These are phyloP conservation scores for Diarsia brunnea DNA, from an alignment of 2,888 invertebrate species.

Conservation along the genomic window DNA sequence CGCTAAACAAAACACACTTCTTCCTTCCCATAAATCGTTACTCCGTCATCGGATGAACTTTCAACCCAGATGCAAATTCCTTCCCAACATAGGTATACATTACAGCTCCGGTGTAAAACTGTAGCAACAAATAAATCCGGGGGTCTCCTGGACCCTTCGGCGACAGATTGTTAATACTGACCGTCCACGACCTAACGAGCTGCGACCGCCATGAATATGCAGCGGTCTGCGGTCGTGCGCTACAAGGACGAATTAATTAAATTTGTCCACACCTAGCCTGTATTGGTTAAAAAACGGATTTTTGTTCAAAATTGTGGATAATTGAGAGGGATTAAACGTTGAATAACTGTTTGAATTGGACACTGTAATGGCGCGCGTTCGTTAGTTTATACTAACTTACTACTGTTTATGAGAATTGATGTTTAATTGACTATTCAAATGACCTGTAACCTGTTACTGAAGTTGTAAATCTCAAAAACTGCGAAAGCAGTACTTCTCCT, in stretches of 20 bases:
- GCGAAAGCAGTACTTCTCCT: neutral
- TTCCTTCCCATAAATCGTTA: neutral
- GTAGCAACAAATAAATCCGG: constrained; percentile 60
- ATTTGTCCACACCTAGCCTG: constrained; percentile 75
- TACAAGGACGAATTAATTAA: constrained; percentile 84
- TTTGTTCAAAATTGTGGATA: constrained; percentile 34
- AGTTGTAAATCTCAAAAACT: neutral
- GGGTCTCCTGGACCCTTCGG: constrained; percentile 65
- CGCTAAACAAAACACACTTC: neutral
- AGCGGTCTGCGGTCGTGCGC: constrained; percentile 65
- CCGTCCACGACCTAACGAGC: constrained; percentile 88
- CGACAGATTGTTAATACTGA: constrained; percentile 85
- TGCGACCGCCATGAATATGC: constrained; percentile 89
- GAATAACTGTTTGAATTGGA: neutral
- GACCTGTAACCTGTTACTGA: neutral
- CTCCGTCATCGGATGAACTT: constrained; percentile 20
- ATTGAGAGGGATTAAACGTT: constrained; percentile 1
- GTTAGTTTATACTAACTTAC: neutral
- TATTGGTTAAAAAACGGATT: constrained; percentile 48
- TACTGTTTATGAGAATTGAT: neutral
- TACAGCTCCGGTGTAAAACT: constrained; percentile 45
- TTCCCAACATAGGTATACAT: constrained; percentile 35
- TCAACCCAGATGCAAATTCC: constrained; percentile 34
- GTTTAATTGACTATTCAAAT: neutral
- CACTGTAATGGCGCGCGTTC: neutral